Evolutionary conservation across 2,113 vertebrate species (phyloP).

Genomic region (Equus przewalskii): DNA sequence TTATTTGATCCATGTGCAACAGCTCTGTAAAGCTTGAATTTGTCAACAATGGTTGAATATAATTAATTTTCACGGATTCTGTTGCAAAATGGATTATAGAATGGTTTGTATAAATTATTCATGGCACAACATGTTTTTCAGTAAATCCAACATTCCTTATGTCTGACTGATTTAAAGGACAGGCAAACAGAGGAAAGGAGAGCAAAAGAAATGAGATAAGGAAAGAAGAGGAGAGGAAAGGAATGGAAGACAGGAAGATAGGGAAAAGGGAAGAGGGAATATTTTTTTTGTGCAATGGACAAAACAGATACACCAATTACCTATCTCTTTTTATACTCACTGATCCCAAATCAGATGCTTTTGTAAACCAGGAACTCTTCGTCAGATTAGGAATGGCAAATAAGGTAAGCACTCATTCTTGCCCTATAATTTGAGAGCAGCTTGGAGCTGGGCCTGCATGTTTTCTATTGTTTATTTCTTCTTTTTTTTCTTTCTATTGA

Average conservation of each 20-base stretch:
- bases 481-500: accelerated
- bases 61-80: constrained; percentile 47
- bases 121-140: constrained; percentile 37
- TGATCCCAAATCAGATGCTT: neutral
- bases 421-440: accelerated
- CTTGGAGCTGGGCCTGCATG: accelerated
- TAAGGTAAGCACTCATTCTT: neutral
- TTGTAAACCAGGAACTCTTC: neutral
- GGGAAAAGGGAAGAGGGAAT: no score
- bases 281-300: neutral
- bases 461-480: neutral
- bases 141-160: neutral
- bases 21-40: constrained; percentile 44
- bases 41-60: constrained; percentile 29
- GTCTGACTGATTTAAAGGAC: constrained; percentile 15
- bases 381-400: neutral
- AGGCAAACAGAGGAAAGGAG: neutral
- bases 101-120: constrained; percentile 52
- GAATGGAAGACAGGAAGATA: neutral
- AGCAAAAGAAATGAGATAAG: neutral
- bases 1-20: neutral
- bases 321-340: neutral
- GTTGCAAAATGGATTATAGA: neutral
- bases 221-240: no score
- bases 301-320: neutral